Conservation (phyloP, 2,797 vertebrate species). For the Labeo calbasu region DNA sequence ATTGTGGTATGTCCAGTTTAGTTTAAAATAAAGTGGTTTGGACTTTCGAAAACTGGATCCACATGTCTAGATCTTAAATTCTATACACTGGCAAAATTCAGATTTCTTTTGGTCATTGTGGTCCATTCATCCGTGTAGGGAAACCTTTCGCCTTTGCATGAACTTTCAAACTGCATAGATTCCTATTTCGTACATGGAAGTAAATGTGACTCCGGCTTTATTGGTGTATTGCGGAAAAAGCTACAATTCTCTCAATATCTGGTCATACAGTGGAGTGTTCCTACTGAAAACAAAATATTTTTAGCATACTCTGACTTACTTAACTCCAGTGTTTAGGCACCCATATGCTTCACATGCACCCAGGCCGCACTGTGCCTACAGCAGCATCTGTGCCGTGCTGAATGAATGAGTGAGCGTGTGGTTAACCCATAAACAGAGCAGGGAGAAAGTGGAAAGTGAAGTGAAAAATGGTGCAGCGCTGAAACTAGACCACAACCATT, state of each 20-base stretch:
- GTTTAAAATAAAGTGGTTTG: no score
- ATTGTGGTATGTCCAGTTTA: neutral
- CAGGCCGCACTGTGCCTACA: slow-evolving; percentile 7
- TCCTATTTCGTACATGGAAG: neutral
- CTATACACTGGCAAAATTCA: no score
- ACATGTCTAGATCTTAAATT: no score
- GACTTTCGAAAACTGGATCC: no score
- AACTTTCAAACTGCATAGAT: neutral
- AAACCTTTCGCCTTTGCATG: neutral
- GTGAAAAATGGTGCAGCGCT: slow-evolving; percentile 38
- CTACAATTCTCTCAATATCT: neutral
- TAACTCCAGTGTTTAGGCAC: neutral
- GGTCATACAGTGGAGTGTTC: neutral
- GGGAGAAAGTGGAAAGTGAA: slow-evolving; percentile 50
- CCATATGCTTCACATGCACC: neutral
- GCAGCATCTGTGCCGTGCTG: slow-evolving; percentile 31
- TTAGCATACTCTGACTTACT: neutral
- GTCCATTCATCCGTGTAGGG: no score
- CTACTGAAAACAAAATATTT: neutral
- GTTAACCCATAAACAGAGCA: slow-evolving; percentile 56
- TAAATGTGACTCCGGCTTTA: neutral
- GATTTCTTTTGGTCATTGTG: no score
- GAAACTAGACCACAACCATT: slow-evolving; percentile 50
- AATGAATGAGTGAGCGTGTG: slow-evolving; percentile 45
- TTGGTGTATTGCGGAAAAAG: neutral